A percentile compares a stretch with the other conserved stretches of the same genome.
Conservation (phyloP, 2,888 invertebrate species). For the Creontiades dilutus region DNA sequence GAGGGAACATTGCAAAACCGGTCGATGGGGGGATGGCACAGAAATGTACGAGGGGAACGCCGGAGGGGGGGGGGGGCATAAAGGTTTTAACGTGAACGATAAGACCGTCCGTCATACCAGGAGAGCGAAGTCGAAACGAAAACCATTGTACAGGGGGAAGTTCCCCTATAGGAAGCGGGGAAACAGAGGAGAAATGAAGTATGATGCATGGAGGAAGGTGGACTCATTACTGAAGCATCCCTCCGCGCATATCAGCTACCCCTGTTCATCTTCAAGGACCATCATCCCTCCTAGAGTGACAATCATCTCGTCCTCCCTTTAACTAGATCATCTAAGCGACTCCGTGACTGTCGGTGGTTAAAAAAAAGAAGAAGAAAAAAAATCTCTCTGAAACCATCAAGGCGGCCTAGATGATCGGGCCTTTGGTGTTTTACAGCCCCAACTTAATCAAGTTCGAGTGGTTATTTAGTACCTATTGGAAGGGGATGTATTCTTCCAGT, state of each 20-base stretch:
- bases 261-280: constrained; percentile 47
- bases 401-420: background rate
- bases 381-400: background rate
- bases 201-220: constrained; percentile 33
- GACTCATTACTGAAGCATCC: constrained; percentile 29
- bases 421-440: background rate
- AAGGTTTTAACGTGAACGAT: constrained; percentile 37
- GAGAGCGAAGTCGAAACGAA: constrained; percentile 22
- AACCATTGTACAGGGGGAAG: background rate
- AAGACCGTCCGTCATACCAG: background rate
- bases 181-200: constrained; percentile 1
- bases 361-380: background rate
- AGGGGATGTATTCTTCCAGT: background rate
- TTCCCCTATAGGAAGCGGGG: background rate
- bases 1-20: constrained; percentile 43
- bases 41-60: constrained; percentile 7
- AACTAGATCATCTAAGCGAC: constrained; percentile 43
- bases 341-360: background rate
- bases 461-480: background rate
- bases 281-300: constrained; percentile 28
- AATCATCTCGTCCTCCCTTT: constrained; percentile 51
- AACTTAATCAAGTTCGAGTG: constrained; percentile 1
- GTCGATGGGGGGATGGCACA: background rate
- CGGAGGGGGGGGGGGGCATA: background rate
- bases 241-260: constrained; percentile 16